Evolutionary conservation across 2,113 vertebrate species (phyloP), one percentile per base, ranked within the genome.

Genomic region (Callaeas wilsoni): DNA sequence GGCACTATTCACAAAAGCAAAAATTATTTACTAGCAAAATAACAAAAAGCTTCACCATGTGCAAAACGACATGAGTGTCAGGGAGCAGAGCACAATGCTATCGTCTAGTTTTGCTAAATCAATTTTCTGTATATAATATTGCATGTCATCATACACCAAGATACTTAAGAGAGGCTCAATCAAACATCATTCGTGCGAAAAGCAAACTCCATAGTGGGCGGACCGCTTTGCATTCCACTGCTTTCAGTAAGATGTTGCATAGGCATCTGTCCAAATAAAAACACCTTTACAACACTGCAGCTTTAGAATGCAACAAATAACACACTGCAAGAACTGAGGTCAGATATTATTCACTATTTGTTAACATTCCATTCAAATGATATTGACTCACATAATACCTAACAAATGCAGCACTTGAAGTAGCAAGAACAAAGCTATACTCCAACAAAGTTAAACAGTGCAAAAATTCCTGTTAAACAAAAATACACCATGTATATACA

Each of bases 401-500:
- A 94, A 90, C 47, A 92, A 94, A 95, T 47, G 75, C 73, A 94
- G 86, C 82, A 94, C 39, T 49, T 79, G 55, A 84, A 94, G 49
- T 60, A 96, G 88, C 68, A 89, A 89, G 89, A 88, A n/a, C 90
- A 92, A 93, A 93, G 84, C 47, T 81, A 50, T 37, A 96, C 37
- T 84, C 78, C 65, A 80, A 77, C 42, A 46, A 86, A 80, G 46
- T 76, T 49, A 93, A 96, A 89, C 70, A 96, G 90, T 87, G 90
- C 87, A 95, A 97, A 80, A 85, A 78, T 39, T 94, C 55, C 65
- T 79, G 68, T 74, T 89, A 91, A 91, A 93, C 83, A 82, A 84
- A 95, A 90, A 92, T 68, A 86, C 33, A 92, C 33, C 86, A 88
- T 23, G 47, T 96, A 97, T 90, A 93, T 90, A 97, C 55, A 94